Conservation (phyloP, 2,797 vertebrate genomes). For the Girardinus metallicus region DNA sequence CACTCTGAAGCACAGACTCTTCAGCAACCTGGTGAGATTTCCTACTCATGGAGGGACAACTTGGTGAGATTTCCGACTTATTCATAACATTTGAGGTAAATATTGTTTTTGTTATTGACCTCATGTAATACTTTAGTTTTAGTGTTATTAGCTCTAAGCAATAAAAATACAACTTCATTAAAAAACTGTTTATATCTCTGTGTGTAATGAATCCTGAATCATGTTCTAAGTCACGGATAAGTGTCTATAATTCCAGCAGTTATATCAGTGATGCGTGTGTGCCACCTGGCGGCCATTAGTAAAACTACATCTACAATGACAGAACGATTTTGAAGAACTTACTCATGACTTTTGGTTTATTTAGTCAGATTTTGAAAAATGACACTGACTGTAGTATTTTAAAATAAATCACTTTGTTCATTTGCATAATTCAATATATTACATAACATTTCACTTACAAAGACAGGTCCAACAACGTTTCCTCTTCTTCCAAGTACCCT, state of each 20-base stretch:
- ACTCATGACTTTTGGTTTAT: slow-evolving; percentile 40
- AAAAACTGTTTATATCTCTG: not conserved
- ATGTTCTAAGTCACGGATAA: not conserved
- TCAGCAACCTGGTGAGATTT: not conserved
- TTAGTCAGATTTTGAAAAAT: slow-evolving; percentile 30
- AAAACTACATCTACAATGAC: slow-evolving; percentile 19
- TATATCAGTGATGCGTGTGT: not conserved
- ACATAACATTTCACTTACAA: slow-evolving; percentile 24
- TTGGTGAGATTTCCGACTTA: not conserved
- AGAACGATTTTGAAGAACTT: not conserved
- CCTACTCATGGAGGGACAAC: not conserved
- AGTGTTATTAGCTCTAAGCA: not conserved
- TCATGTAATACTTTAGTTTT: not conserved
- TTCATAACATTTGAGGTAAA: not conserved
- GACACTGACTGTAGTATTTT: slow-evolving; percentile 9
- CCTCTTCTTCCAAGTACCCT: not conserved
- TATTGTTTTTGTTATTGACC: not conserved
- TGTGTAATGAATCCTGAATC: not conserved
- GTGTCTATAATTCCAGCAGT: not conserved
- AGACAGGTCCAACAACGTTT: not conserved
- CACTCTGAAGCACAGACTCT: not conserved
- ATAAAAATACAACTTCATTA: not conserved
- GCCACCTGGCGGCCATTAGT: slow-evolving; percentile 50
- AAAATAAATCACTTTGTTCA: slow-evolving; percentile 41
- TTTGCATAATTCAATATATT: slow-evolving; percentile 22